phyloP scores from a whole-genome alignment of 2,113 vertebrate species.

The Leuciscus idus region DNA sequence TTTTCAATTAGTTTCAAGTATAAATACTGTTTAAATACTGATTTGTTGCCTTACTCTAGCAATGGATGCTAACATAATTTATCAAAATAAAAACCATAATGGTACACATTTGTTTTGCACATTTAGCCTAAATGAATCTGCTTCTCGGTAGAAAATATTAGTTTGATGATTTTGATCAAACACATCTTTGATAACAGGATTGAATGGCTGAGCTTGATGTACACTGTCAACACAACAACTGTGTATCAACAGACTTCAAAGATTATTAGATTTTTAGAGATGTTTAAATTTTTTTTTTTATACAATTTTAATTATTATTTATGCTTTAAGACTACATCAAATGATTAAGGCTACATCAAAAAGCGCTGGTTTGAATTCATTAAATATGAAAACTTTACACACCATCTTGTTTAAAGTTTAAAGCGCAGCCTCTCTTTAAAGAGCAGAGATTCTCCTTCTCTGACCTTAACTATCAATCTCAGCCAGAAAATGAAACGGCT shows the following conservation, averaged over 20 bases:
- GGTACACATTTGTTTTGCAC: no score
- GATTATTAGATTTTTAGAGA: neutral
- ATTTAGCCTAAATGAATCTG: no score
- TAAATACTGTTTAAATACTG: no score
- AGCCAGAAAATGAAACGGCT: conserved; percentile 19
- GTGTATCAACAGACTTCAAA: neutral
- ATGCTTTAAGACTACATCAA: neutral
- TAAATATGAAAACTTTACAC: neutral
- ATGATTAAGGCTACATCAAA: neutral
- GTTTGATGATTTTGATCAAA: no score
- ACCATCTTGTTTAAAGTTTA: neutral
- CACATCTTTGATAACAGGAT: no score
- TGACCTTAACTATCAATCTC: conserved; percentile 23
- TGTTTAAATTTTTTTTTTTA: neutral
- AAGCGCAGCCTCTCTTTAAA: neutral
- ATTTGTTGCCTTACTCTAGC: no score
- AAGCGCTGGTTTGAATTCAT: neutral
- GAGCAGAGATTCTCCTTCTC: neutral
- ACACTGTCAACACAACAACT: no score
- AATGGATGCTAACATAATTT: no score
- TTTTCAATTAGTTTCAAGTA: no score
- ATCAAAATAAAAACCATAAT: no score
- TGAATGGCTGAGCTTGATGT: no score
- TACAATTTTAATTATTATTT: neutral
- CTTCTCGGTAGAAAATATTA: no score